Base-by-base conservation (phyloP, 2,797 vertebrate species). In the Perodicticus potto region DNA sequence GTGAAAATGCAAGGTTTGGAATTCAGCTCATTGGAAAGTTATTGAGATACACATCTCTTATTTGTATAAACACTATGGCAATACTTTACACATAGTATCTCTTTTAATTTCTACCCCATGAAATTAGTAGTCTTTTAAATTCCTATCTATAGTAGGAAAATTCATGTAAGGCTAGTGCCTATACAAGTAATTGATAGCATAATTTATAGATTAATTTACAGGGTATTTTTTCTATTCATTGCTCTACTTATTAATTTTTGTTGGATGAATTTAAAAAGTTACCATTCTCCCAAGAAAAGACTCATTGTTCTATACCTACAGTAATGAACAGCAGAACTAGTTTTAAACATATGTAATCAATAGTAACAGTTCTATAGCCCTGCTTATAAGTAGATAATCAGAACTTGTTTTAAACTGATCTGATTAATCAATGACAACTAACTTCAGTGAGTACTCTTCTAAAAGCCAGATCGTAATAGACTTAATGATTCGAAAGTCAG, bases 401-500 rank as follows among this genome's bases (percentile, higher is more conserved):
- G 34, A 91, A 94, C 13, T 70, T 53, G 4, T 86, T 97, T 96
- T 63, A 92, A 89, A 88, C 16, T 70, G 73, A 25, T 40, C 63
- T 82, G 87, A 93, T 95, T 96, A 91, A 94, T 94, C 89, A 95
- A 29, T 90, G 89, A 92, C 72, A 88, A 59, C 74, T 87, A 86
- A 92, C 43, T 45, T 92, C n/a, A 89, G 55, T 81, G 45, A 87
- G 87, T 72, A 83, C 23, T 65, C 11, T 3, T 83, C 0, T 6
- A 65, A 92, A 89, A 92, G 55, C 29, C 43, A 93, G 86, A 85
- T 10, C 57, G 57, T 55, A 77, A 84, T 55, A 95, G 65, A 85
- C 20, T 95, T 55, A 16, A 16, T 29, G 22, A 89, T 76, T 73
- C 93, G 59, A 96, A 96, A 88, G 45, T 78, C 69, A 85, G 43